Base-by-base conservation (phyloP, 2,113 vertebrate genomes). In the Dipodomys stephensi region DNA sequence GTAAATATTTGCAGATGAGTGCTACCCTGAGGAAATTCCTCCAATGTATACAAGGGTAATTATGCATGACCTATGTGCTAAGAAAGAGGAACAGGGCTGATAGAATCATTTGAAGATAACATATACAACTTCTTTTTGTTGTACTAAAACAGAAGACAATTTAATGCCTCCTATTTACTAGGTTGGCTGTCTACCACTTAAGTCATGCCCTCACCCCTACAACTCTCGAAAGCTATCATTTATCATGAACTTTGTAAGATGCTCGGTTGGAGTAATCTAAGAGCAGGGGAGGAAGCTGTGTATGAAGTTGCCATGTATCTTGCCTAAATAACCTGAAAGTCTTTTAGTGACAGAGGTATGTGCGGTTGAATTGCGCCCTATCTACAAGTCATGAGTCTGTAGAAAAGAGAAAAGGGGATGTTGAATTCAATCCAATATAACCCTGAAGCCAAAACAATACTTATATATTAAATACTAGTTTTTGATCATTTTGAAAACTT, bases 311-410 rank as follows among this genome's bases (percentile, higher is more conserved):
- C 3, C 15, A 16, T 57, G 20, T 6, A 19, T 44, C 19, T 87
- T 71, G 5, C 8, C 20, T 8, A 27, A n/a, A 11, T 39, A 19
- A 69, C 53, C 27, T 16, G 11, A 2, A 25, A 8, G 25, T 69
- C 13, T 53, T 71, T n/a, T 7, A 25, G 18, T 5, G 39, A 0
- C 1, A 10, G 18, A 68, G 6, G 7, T 68, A 23, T 57, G 5
- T 1, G 2, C 23, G 6, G 2, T 20, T n/a, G 16, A n/a, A 64
- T 9, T n/a, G 18, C 28, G 28, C 3, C 2, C 22, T 22, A 11
- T 62, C 9, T 67, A 30, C 64, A 83, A 64, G 20, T 4, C 22
- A 78, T 67, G 20, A 25, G 3, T 71, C 53, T 77, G 20, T 77
- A 46, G 1, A 83, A 72, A 78, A 30, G 44, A 7, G 10, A 39